A percentile compares a stretch with the other conserved stretches of the same genome.
Evolutionary conservation across 37 sponge, comb jelly and placozoan genomes (phyloP).

Genomic region (Theonella swinhoei): DNA sequence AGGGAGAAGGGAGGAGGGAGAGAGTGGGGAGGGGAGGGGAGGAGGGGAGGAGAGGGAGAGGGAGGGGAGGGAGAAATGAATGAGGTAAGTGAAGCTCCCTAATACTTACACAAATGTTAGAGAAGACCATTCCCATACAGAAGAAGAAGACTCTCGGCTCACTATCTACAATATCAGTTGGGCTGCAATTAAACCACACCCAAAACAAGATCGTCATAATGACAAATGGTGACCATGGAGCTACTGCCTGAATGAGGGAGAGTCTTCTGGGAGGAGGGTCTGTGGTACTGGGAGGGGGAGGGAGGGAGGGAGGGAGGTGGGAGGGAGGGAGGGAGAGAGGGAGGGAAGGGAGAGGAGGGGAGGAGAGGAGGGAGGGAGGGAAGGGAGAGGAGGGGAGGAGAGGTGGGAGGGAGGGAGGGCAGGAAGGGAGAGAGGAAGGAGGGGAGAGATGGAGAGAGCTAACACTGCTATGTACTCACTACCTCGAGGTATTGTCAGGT

Average conservation of each 20-base stretch:
- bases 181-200: conserved; percentile 59
- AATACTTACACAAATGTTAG: conserved; percentile 80
- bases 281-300: background rate
- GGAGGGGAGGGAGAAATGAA: too few relatives aligned
- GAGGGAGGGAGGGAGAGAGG: background rate
- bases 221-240: conserved; percentile 45
- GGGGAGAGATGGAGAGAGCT: too few relatives aligned
- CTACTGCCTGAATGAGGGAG: conserved; percentile 24
- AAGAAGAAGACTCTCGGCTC: conserved; percentile 59
- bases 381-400: background rate
- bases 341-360: background rate
- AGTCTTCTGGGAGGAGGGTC: background rate
- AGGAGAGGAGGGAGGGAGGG: background rate
- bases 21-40: background rate
- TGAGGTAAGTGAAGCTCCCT: too few relatives aligned
- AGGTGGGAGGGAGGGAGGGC: background rate
- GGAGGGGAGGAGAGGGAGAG: too few relatives aligned
- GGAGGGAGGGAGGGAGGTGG: background rate
- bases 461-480: too few relatives aligned
- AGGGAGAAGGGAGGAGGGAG: background rate
- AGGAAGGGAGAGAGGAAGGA: background rate
- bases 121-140: conserved; percentile 81
- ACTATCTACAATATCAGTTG: conserved; percentile 43
- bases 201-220: conserved; percentile 41
- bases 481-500: too few relatives aligned